Conservation (phyloP, 2,797 vertebrate genomes). For the Lacerta bilineata region DNA sequence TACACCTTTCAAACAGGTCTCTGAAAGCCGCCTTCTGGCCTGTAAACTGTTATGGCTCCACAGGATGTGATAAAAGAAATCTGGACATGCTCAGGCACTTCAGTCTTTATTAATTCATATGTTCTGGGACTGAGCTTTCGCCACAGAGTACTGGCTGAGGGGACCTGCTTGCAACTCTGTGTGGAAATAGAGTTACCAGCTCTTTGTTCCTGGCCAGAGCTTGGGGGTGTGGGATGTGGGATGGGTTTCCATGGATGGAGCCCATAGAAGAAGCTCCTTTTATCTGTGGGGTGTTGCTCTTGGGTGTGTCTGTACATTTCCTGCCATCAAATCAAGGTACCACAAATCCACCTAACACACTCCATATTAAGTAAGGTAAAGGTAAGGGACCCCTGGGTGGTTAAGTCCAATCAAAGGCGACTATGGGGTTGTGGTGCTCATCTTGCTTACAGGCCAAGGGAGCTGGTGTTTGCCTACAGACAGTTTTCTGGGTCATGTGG, state of each 20-base stretch:
- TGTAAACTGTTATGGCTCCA: background rate
- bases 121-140: background rate
- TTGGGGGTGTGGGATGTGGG: background rate
- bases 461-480: too few relatives aligned
- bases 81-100: background rate
- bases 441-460: too few relatives aligned
- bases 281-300: background rate
- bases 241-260: too few relatives aligned
- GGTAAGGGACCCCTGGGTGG: too few relatives aligned
- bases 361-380: background rate
- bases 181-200: background rate
- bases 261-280: background rate
- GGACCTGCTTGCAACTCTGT: background rate
- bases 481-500: too few relatives aligned
- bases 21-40: background rate
- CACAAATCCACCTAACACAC: background rate
- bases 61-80: background rate
- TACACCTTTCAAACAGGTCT: background rate
- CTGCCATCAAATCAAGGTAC: background rate
- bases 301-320: background rate
- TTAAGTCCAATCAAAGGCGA: too few relatives aligned
- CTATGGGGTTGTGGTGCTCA: too few relatives aligned
- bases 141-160: background rate
- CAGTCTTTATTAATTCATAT: too few relatives aligned
- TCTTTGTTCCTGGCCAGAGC: background rate